Percentiles rank a stretch among this genome's conserved stretches.
Evolutionary conservation across 2,888 invertebrate genomes (phyloP).

Genomic region (Drosophila histrio): DNA sequence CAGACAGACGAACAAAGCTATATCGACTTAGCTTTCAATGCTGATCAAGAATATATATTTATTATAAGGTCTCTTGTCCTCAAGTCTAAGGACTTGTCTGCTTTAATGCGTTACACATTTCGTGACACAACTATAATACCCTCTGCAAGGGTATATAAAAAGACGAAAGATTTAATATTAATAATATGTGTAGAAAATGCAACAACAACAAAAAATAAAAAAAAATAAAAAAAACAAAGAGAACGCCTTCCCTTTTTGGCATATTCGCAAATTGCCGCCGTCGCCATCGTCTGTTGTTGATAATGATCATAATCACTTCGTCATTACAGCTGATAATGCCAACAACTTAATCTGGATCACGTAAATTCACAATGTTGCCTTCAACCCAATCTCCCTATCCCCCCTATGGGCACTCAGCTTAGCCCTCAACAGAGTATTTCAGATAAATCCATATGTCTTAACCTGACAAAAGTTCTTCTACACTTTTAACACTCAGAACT

Average conservation of each 20-base stretch:
- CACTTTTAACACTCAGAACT: too few species aligned
- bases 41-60: too few species aligned
- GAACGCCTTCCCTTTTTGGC: constrained; percentile 1
- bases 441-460: background rate
- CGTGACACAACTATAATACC: too few species aligned
- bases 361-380: constrained; percentile 29
- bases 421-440: background rate
- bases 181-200: constrained; percentile 20
- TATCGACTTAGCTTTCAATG: too few species aligned
- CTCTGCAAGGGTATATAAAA: too few species aligned
- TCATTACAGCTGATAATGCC: constrained; percentile 59
- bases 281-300: constrained; percentile 16
- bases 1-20: too few species aligned
- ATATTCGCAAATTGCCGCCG: constrained; percentile 18
- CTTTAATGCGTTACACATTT: too few species aligned
- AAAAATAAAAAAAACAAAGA: background rate
- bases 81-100: too few species aligned
- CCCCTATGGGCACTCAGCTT: background rate
- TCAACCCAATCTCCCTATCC: background rate
- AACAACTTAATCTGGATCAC: constrained; percentile 64
- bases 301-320: constrained; percentile 54
- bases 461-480: too few species aligned
- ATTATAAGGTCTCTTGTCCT: too few species aligned
- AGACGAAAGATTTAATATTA: constrained; percentile 2
- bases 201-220: background rate